Base-by-base conservation (phyloP, 2,888 invertebrate species). In the Harmothoe impar region DNA sequence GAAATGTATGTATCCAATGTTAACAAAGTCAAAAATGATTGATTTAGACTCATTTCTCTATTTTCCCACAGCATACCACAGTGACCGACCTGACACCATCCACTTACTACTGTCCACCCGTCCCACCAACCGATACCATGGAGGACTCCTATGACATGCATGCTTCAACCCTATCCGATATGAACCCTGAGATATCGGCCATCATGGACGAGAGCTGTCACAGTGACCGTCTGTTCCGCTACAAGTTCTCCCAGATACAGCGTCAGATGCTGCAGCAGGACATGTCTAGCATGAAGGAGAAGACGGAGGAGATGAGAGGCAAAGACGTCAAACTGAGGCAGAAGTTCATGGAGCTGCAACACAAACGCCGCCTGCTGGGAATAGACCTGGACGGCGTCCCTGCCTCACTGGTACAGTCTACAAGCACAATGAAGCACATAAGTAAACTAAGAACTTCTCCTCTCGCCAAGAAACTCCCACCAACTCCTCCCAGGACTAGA, bases 231-330 rank as follows among this genome's bases (percentile, higher is more conserved):
- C 0, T 25, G 29, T 77, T 31, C 77, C 77, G 77, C 31, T 77
- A 77, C 77, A n/a, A 29, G 29, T 77, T 77, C 17, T 77, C 25
- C 31, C 77, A 31, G 25, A 15, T 31, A 20, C 77, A 77, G 29
- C 31, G 77, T 5, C 77, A 77, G 77, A 25, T 77, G 5, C 77
- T 77, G 29, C 77, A 77, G 17, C 77, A 77, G 77, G 77, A 77
- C 29, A 15, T 77, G 31, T 1, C 31, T 1, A 31, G 17, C n/a
- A 77, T 77, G 77, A 77, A 31, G 77, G 77, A 77, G 77, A 77
- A 77, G 31, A 77, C 31, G 5, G 25, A 29, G n/a, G 77, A 77
- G 77, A 77, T 77, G 77, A 77, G 25, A 25, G 77, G 77, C 31
- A n/a, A 25, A 31, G 77, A 77, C 31, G 25, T 1, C 1, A 20